Conservation (phyloP, 2,888 invertebrate genomes). For the Synergus itoensis region DNA sequence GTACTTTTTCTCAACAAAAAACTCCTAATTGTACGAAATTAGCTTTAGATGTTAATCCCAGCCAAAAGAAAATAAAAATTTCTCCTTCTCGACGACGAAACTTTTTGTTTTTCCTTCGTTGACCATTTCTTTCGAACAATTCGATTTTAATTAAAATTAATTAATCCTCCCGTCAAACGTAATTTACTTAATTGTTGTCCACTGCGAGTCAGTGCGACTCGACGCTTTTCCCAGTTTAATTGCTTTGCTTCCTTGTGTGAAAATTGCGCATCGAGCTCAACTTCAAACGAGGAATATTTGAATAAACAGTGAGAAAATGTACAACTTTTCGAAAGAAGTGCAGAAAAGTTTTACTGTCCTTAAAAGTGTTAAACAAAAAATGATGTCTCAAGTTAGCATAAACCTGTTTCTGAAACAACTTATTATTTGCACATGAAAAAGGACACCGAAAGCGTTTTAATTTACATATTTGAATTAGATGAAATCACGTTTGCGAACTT, state of each 20-base stretch:
- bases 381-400: not conserved
- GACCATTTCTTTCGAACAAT: not conserved
- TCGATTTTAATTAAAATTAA: slow-evolving; percentile 10
- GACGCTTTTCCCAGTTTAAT: slow-evolving; percentile 12
- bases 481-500: not conserved
- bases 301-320: slow-evolving; percentile 8
- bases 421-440: not conserved
- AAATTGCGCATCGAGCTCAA: slow-evolving; percentile 4
- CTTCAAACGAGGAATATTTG: slow-evolving; percentile 6
- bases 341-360: not conserved
- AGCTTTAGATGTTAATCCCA: not conserved
- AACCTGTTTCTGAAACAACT: not conserved
- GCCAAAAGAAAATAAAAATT: not conserved
- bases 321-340: not conserved
- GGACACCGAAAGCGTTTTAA: not conserved
- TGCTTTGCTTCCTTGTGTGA: slow-evolving; percentile 20
- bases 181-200: slow-evolving; percentile 38
- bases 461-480: not conserved
- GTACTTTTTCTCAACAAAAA: too few species aligned
- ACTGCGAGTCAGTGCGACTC: slow-evolving; percentile 11
- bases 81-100: not conserved
- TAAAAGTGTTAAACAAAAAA: not conserved
- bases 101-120: not conserved
- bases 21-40: too few species aligned
- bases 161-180: slow-evolving; percentile 24